Conservation (phyloP, 2,797 vertebrate genomes). For the Muscicapa comitata region DNA sequence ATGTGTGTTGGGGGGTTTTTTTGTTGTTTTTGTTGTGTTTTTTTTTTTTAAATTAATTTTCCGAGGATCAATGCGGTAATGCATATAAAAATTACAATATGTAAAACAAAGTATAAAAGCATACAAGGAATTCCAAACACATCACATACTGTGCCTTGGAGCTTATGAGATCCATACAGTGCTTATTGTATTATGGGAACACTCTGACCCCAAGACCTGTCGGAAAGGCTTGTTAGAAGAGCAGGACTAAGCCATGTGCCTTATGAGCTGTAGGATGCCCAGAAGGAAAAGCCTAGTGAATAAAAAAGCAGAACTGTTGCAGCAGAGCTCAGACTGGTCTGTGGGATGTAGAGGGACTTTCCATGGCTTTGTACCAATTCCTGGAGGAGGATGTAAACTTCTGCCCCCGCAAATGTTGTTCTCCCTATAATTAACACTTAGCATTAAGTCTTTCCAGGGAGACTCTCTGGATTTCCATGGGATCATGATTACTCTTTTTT, state of each 20-base stretch:
- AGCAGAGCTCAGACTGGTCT: not conserved
- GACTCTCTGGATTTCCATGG: not conserved
- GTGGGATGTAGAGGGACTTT: not conserved
- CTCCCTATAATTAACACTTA: not conserved
- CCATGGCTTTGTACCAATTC: conserved; percentile 6
- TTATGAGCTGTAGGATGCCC: conserved; percentile 37
- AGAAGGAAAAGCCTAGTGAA: conserved; percentile 38
- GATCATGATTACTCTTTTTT: not conserved
- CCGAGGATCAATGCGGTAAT: conserved; percentile 60
- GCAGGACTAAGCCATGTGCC: conserved; percentile 13
- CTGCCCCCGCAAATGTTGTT: not conserved
- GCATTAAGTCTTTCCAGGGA: not conserved
- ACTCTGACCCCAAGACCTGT: conserved; percentile 49
- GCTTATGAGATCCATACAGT: conserved; percentile 57
- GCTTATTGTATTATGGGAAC: conserved; percentile 63
- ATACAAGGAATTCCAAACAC: conserved; percentile 65
- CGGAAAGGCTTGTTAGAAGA: conserved; percentile 26
- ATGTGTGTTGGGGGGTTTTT: not conserved
- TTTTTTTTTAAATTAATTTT: conserved; percentile 40
- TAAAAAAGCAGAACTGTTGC: conserved; percentile 1
- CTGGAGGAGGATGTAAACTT: not conserved
- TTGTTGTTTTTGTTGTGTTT: not conserved
- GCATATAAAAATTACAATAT: conserved; percentile 65
- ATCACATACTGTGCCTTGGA: conserved; percentile 65
- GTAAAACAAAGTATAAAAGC: conserved; percentile 67